Evolutionary conservation across 2,113 vertebrate species (phyloP).

Genomic region (Hippopotamus amphibius): DNA sequence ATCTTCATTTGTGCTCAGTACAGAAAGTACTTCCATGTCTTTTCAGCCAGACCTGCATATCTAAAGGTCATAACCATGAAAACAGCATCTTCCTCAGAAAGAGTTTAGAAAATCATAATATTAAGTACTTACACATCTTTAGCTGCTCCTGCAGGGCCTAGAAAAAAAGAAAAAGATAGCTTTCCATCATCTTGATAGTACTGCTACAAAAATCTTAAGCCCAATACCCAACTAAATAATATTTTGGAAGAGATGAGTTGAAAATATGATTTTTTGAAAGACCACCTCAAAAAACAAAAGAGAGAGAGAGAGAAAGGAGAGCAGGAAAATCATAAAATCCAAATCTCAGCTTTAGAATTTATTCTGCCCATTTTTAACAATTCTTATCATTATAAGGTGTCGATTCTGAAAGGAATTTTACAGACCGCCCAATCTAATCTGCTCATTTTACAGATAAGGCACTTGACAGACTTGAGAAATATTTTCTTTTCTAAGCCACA

Average conservation of each 20-base stretch:
- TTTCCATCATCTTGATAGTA: conserved; percentile 46
- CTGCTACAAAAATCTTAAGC: not conserved
- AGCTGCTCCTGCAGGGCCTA: conserved; percentile 92
- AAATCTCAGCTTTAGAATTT: not conserved
- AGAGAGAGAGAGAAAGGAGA: not conserved
- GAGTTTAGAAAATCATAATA: not conserved
- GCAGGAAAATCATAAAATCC: not conserved
- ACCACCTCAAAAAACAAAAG: not conserved
- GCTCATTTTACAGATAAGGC: not conserved
- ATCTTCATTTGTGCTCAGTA: not conserved
- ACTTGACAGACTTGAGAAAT: not conserved
- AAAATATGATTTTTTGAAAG: not conserved
- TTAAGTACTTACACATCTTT: conserved; percentile 95
- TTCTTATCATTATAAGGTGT: not conserved
- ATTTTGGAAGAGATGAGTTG: not conserved
- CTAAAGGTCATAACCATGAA: not conserved
- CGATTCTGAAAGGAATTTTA: not conserved
- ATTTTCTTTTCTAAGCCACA: not conserved
- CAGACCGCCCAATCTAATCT: not conserved
- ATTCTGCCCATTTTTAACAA: not conserved
- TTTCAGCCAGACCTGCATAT: not conserved
- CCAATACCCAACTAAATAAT: not conserved
- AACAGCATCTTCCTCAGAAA: conserved; percentile 8
- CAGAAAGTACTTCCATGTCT: not conserved
- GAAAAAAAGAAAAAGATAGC: conserved; percentile 38